Evolutionary conservation across 2,888 invertebrate genomes (phyloP), one percentile per base, ranked within the genome.

Genomic region (Hedychridium roseum): DNA sequence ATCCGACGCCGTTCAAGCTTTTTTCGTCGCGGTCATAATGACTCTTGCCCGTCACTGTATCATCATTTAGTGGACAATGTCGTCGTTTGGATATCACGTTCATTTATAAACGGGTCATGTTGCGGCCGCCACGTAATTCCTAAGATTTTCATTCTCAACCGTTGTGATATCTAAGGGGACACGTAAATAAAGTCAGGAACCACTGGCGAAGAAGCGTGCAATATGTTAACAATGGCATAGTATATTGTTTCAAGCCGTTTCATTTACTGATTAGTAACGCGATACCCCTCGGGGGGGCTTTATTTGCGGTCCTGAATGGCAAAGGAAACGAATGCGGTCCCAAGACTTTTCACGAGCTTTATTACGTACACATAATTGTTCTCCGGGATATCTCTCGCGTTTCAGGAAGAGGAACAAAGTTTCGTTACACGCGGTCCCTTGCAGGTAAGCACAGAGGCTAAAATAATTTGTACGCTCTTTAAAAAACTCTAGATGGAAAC

Each of bases 181-280:
- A n/a, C n/a, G n/a, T n/a, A n/a, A n/a, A n/a, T n/a, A n/a, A n/a
- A n/a, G n/a, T n/a, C n/a, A n/a, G n/a, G n/a, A n/a, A n/a, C n/a
- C 50, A 38, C 46, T 52, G 44, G 38, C 49, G 63, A 50, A 32
- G 47, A 47, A 63, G 59, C 47, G 56, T 44, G 49, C 52, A 47
- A 64, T 50, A 60, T 60, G 57, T 60, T 60, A 43, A 27, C 52
- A 23, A 48, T 43, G 47, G 44, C 37, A 46, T 41, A 54, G 40
- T n/a, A 57, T 64, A 64, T 64, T 58, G 64, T 64, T 59, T 55
- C 48, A 49, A 50, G 57, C 63, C 65, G 63, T 71, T 70, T 70
- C 65, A 57, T 71, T 65, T 70, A 66, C 71, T 72, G 74, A 75
- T 75, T 75, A 75, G 74, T 73, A 75, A 75, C 71, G 60, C 43